Base-by-base conservation (phyloP, 2,797 vertebrate species). In the Xiphophorus birchmanni region DNA sequence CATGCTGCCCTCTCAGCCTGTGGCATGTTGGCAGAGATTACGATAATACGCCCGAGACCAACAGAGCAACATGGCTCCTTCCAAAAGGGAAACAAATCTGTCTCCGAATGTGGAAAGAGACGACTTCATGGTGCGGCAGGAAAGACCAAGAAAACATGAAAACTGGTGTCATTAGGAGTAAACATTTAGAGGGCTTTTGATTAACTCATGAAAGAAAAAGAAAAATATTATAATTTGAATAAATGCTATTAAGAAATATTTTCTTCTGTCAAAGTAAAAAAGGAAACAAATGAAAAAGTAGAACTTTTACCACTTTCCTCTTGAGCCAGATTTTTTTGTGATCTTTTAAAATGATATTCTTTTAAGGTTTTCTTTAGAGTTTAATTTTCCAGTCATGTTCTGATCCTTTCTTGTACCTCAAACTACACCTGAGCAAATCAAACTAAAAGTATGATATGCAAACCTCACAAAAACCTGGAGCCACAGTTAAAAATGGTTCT, bases 81-180 rank as follows among this genome's bases (percentile, higher is more conserved):
- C 90, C 87, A 86, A 87, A 74, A 84, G 82, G 84, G 86, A 92
- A 91, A 74, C 40, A 44, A 89, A 87, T 76, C 85, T 84, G 80
- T 47, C 40, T 82, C 80, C 85, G 78, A 85, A 85, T 87, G 86
- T 90, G 89, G 90, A 90, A 90, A 91, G 89, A 90, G 76, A 79
- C 65, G 48, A 63, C 78, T 72, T 78, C 17, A 21, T 72, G 80
- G 83, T 74, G 72, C 63, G 35, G 84, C 75, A 48, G 76, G 65
- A 88, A 50, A 65, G 56, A 74, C 52, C 6, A 58, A 84, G 83
- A 75, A 88, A 89, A 88, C 67, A 76, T 79, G 73, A 85, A 89
- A 87, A 86, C 32, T 8, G 15, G 10, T 42, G 35, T 26, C 8
- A 23, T 65, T 67, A 2, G 10, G 5, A 5, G 10, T 71, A 12